Percentiles rank a stretch among this genome's conserved stretches.
phyloP scores from a whole-genome alignment of 2,888 invertebrate genomes.

The Tiphia femorata region DNA sequence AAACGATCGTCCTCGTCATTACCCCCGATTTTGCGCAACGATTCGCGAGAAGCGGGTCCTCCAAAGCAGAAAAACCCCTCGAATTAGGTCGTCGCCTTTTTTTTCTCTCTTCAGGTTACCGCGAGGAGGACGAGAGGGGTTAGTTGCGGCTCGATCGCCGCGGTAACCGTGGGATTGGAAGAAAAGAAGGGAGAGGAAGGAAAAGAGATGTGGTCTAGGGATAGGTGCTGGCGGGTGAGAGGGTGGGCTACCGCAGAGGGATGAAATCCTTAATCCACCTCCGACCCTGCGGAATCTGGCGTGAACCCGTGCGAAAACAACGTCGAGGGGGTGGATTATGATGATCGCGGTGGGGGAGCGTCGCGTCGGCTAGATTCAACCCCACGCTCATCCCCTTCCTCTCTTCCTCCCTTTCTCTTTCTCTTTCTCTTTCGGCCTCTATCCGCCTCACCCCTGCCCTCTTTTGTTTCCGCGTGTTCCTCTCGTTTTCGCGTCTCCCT shows the following conservation, averaged over 20 bases:
- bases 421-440: background rate
- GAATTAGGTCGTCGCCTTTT: conserved; percentile 30
- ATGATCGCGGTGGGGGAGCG: conserved; percentile 31
- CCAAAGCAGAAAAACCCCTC: conserved; percentile 25
- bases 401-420: background rate
- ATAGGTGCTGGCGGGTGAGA: background rate
- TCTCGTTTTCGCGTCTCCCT: too few relatives aligned
- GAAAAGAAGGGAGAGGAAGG: background rate
- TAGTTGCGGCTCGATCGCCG: background rate
- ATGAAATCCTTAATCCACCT: conserved; percentile 33
- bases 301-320: conserved; percentile 32
- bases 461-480: too few relatives aligned
- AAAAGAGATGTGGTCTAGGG: background rate
- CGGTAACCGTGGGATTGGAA: conserved; percentile 2
- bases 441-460: too few relatives aligned
- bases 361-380: conserved; percentile 2
- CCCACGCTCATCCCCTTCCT: background rate
- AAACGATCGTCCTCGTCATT: conserved; percentile 4
- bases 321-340: conserved; percentile 28
- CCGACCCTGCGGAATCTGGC: conserved; percentile 28
- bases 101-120: conserved; percentile 18
- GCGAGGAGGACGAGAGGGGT: background rate
- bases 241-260: too few relatives aligned
- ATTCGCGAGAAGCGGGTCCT: conserved; percentile 32
- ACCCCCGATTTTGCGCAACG: conserved; percentile 29